Base-by-base conservation (phyloP, 2,113 vertebrate species). In the Plecotus auritus region DNA sequence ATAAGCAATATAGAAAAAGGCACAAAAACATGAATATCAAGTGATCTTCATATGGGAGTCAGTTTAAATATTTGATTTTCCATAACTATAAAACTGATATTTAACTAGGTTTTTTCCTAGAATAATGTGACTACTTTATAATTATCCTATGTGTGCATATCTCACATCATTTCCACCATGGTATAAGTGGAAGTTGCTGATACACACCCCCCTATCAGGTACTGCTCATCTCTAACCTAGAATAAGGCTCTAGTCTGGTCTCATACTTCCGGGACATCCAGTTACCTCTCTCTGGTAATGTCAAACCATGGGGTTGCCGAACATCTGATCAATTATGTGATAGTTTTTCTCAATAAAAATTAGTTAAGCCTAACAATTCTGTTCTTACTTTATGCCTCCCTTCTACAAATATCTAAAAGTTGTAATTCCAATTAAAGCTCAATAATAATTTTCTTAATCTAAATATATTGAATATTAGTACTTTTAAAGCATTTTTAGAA, bases 31-130 rank as follows among this genome's bases (percentile, higher is more conserved):
- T 7, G 5, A 73, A 14, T 47, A 83, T 45, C n/a, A 51, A 45
- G 18, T 67, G 59, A n/a, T 67, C 5, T 47, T 59, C 80, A 78
- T 66, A 56, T 45, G 23, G 54, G 45, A 40, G 13, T 40, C 74
- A 70, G 26, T 86, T 95, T 77, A 92, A 80, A 56, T 78, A 95
- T 51, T 69, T 77, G 16, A 83, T 78, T 72, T 88, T 69, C 32
- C 83, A 23, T 95, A 20, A 59, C n/a, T 91, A 4, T 47, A 56
- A 56, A 93, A 61, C 32, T 90, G 51, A 32, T 61, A 69, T 90
- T 69, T 74, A 96, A 76, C 30, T 76, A 40, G 69, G 12, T 16
- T 76, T 69, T 35, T 61, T 69, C 18, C 22, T 45, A 77, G 22
- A 91, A 91, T 67, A 78, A 49, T 73, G 20, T 40, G 77, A 42